Evolutionary conservation across 2,113 vertebrate genomes (phyloP), one percentile per base, ranked within the genome.

Genomic region (Hyaena hyaena): DNA sequence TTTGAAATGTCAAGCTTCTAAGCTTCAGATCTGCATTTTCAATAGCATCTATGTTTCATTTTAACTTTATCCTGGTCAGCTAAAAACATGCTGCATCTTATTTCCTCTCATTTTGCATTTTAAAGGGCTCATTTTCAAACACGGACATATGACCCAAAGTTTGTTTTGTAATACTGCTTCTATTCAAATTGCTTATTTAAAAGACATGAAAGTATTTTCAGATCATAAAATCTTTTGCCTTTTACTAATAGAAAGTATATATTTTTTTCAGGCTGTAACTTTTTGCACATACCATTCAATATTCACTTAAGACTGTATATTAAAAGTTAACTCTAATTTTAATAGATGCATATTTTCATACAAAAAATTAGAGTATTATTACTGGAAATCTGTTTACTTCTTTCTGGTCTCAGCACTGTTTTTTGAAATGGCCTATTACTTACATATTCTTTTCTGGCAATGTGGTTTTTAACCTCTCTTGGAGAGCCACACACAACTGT

Each of bases 11-110:
- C 31, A 88, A 71, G 31, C 14, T 69, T 33, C 2, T 53, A 81
- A 39, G 11, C 23, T 88, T 81, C 31, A 95, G 24, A 76, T 35
- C 28, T 92, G 17, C 24, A 83, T 96, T 87, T 94, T 94, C 45
- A 82, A 19, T 50, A 83, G 10, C 19, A 93, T 73, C 61, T 45
- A 7, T 58, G 82, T 66, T 92, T 79, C 28, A 90, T 71, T 93
- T 83, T 77, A 92, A 76, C 9, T 28, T 58, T 93, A 91, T 5
- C 9, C 17, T 55, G 33, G 39, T 83, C 14, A 77, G 43, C 43
- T 63, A 35, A 95, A 96, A 68, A 10, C 31, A 45, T 15, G 2
- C 7, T 39, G 12, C 15, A 11, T 65, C 10, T 31, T 66, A 68
- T 68, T 95, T 7, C 21, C 21, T 73, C 12, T 33, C n/a, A 10